Percentiles rank a stretch among this genome's conserved stretches.
phyloP scores from a whole-genome alignment of 2,797 vertebrate genomes.

The Psittacula derbiana region DNA sequence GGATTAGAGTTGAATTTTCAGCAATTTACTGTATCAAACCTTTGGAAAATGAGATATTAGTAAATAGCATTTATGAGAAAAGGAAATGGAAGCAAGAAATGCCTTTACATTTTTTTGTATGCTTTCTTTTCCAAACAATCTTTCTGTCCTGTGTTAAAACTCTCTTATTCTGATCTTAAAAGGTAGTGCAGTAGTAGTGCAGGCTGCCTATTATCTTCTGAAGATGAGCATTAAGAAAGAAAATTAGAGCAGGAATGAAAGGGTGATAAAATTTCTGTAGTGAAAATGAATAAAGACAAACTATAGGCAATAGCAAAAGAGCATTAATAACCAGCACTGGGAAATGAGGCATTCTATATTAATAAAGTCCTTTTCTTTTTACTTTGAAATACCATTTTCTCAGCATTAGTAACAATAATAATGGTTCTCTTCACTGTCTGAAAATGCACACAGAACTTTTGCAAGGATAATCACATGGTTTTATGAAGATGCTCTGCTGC shows the following conservation, averaged over 20 bases:
- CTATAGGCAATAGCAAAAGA: not conserved
- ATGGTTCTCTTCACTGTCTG: not conserved
- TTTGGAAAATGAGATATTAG: not conserved
- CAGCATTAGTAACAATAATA: constrained; percentile 20
- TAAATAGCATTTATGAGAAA: not conserved
- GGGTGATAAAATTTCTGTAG: constrained; percentile 5
- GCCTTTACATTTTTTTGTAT: not conserved
- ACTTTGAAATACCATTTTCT: constrained; percentile 16
- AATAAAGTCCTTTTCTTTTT: constrained; percentile 33
- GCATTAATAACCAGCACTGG: not conserved
- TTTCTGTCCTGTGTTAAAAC: not conserved
- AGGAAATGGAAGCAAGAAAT: not conserved
- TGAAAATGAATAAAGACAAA: constrained; percentile 44
- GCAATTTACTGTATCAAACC: not conserved
- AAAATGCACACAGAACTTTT: not conserved
- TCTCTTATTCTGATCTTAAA: not conserved
- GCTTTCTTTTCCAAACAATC: not conserved
- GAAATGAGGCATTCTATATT: not conserved
- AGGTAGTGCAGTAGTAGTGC: not conserved
- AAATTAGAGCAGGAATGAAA: constrained; percentile 27
- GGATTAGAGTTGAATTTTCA: not conserved
- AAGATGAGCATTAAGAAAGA: constrained; percentile 22
- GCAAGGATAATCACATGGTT: not conserved
- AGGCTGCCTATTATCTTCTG: not conserved
- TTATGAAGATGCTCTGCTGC: not conserved